A percentile compares a stretch with the other conserved stretches of the same genome.
Evolutionary conservation across 2,888 invertebrate genomes (phyloP).

Genomic region (Aromia moschata): DNA sequence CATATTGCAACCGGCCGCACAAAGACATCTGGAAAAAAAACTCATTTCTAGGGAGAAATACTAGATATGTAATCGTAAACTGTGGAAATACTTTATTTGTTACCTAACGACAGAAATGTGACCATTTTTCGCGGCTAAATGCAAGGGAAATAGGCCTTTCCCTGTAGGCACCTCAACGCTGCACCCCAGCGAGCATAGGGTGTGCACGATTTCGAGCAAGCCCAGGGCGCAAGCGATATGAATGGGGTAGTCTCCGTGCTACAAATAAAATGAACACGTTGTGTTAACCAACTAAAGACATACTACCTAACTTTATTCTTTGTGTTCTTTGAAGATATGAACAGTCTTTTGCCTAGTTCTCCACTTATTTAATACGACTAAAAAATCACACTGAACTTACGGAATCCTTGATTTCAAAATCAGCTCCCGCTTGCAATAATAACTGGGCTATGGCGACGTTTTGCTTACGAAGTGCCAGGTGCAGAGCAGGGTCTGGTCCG

Average conservation of each 20-base stretch:
- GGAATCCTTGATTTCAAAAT: slow-evolving; percentile 66
- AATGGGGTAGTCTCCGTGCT: slow-evolving; percentile 70
- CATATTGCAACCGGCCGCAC: slow-evolving; percentile 76
- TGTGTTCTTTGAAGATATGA: no score
- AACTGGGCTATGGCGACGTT: slow-evolving; percentile 68
- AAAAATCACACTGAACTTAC: no score
- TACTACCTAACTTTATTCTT: no score
- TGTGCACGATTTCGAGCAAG: slow-evolving; percentile 67
- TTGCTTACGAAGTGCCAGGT: slow-evolving; percentile 68
- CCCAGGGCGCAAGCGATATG: slow-evolving; percentile 69
- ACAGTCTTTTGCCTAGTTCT: no score
- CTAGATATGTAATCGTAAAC: background rate
- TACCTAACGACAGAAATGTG: slow-evolving; percentile 75
- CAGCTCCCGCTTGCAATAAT: slow-evolving; percentile 70
- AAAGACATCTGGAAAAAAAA: slow-evolving; percentile 66
- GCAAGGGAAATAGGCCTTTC: slow-evolving; percentile 72
- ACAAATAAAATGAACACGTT: no score
- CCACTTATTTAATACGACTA: no score
- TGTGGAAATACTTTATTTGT: background rate
- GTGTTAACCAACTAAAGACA: no score
- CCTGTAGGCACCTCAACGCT: slow-evolving; percentile 71
- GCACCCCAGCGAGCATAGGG: slow-evolving; percentile 69
- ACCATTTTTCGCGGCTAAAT: slow-evolving; percentile 76
- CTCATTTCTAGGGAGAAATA: background rate
- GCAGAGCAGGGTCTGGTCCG: slow-evolving; percentile 67